phyloP scores from a whole-genome alignment of 2,113 vertebrate genomes.

The Rhadina sibilatrix region DNA sequence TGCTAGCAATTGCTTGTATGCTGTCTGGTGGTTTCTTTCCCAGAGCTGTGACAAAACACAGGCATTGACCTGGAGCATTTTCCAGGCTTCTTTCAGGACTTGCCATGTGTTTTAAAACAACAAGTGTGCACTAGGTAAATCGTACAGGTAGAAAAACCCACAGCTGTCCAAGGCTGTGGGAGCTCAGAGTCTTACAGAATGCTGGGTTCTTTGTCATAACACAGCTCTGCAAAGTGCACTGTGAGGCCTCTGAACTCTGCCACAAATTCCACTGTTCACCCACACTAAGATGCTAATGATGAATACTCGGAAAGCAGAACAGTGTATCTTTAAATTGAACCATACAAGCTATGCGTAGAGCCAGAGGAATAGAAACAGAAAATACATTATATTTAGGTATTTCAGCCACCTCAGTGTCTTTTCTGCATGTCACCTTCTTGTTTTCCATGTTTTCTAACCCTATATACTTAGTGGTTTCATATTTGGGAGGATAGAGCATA shows the following conservation, averaged over 20 bases:
- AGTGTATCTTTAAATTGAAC: not conserved
- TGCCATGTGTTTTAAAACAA: not conserved
- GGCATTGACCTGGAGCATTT: not conserved
- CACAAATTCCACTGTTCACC: conserved; percentile 3
- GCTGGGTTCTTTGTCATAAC: not conserved
- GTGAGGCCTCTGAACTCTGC: not conserved
- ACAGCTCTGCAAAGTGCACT: not conserved
- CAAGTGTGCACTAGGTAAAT: not conserved
- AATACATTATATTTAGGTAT: not conserved
- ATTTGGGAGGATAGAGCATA: not conserved
- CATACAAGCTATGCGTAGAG: not conserved
- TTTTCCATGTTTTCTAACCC: not conserved
- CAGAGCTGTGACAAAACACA: not conserved
- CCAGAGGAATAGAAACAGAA: not conserved
- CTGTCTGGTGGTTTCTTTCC: not conserved
- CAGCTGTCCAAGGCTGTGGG: not conserved
- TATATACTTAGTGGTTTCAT: not conserved
- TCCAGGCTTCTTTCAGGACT: not conserved
- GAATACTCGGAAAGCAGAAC: not conserved
- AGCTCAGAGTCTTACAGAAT: not conserved
- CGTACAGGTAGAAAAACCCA: not conserved
- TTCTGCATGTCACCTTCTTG: not conserved
- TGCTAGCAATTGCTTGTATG: not conserved
- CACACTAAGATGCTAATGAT: not conserved
- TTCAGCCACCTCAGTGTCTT: not conserved